Base-by-base conservation (phyloP, 2,113 vertebrate species). In the Callopanchax toddi region DNA sequence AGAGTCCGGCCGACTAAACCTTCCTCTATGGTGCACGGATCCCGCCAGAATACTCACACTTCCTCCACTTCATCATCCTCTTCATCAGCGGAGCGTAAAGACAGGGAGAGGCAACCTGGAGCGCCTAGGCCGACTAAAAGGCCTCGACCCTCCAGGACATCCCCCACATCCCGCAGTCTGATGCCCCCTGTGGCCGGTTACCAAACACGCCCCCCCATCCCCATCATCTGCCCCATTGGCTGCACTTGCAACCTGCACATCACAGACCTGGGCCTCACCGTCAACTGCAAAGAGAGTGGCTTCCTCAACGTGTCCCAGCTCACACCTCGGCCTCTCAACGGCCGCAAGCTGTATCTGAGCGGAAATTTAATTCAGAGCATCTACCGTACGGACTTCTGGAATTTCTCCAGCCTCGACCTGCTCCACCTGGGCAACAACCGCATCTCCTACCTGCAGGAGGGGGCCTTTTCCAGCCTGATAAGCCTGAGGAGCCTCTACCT, bases 211-310 rank as follows among this genome's bases (percentile, higher is more conserved):
- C 96, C 97, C 11, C 97, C 97, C 17, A 97, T 98, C 63, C 95
- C 97, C 25, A 97, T 98, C 63, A 97, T 97, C 77, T 99, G 97
- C 46, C 97, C 97, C 2, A 91, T 95, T 1, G 94, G 94, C 42
- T 99, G 97, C 79, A 95, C 95, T 18, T 99, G 97, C 68, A 99
- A 94, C 83, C 90, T 98, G 88, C 97, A 99, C 89, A 99, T 98
- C 85, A 95, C 94, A 0, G 96, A 99, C 86, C 91, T 98, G 76
- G 97, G 95, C 57, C 90, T 98, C 81, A 98, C 96, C 0, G 94
- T 99, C 84, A 98, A 98, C 90, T 99, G 97, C 88, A 98, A 99
- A 84, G 96, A 97, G 67, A 87, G 91, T 43, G 93, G 94, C 23
- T 96, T 99, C 76, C 92, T 93, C 70, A 99, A 98, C 48, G 95